Evolutionary conservation across 2,888 invertebrate genomes (phyloP).

Genomic region (Trachelus iudaicus): DNA sequence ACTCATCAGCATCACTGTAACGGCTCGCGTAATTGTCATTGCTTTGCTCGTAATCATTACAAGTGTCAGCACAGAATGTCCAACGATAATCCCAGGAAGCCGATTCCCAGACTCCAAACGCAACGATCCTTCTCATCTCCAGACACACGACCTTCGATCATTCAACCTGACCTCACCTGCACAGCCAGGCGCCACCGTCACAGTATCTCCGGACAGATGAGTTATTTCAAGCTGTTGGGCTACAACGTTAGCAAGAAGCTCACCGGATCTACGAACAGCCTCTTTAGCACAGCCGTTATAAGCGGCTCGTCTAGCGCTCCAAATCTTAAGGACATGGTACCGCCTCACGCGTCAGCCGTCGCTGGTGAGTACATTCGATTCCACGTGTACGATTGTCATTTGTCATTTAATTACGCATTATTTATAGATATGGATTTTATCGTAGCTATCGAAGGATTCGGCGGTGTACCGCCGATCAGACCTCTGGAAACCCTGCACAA

Average conservation of each 20-base stretch:
- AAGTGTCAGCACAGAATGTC: not conserved
- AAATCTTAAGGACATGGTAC: slow-evolving; percentile 88
- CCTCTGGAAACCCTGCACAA: slow-evolving; percentile 98
- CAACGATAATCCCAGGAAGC: slow-evolving; percentile 15
- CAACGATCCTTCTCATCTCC: slow-evolving; percentile 61
- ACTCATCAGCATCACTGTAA: not conserved
- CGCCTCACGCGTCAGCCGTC: slow-evolving; percentile 75
- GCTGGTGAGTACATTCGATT: slow-evolving; percentile 74
- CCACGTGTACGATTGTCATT: not conserved
- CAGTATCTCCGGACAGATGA: slow-evolving; percentile 96
- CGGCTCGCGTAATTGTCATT: not conserved
- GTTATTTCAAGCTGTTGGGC: slow-evolving; percentile 91
- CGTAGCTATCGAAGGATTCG: slow-evolving; percentile 85
- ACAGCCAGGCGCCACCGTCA: slow-evolving; percentile 88
- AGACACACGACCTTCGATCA: slow-evolving; percentile 63
- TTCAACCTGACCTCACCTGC: slow-evolving; percentile 65
- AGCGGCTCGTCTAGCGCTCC: slow-evolving; percentile 94
- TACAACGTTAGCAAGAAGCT: slow-evolving; percentile 78
- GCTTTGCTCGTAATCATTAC: not conserved
- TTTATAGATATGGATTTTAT: slow-evolving; percentile 12
- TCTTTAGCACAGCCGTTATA: slow-evolving; percentile 96
- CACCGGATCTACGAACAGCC: slow-evolving; percentile 80
- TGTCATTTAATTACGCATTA: not conserved
- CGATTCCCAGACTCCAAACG: slow-evolving; percentile 54
- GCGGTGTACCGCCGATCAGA: slow-evolving; percentile 94